A percentile compares a stretch with the other conserved stretches of the same genome.
phyloP scores from a whole-genome alignment of 2,113 vertebrate species.

The Salvelinus fontinalis region DNA sequence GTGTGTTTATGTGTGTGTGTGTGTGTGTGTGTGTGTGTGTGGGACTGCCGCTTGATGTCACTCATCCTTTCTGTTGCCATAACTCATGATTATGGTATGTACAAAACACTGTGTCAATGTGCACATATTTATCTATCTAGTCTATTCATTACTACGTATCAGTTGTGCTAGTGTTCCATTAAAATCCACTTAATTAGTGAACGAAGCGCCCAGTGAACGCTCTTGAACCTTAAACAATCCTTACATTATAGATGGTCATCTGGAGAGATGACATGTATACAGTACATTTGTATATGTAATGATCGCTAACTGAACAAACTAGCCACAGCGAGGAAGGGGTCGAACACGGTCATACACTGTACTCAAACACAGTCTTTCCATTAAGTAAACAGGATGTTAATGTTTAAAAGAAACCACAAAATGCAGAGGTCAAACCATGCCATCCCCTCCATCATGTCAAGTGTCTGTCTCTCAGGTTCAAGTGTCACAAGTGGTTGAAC shows the following conservation, averaged over 20 bases:
- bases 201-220: too few relatives aligned
- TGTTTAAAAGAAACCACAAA: background rate
- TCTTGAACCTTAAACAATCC: too few relatives aligned
- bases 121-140: too few relatives aligned
- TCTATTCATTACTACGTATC: too few relatives aligned
- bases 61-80: too few relatives aligned
- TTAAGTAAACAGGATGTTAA: background rate
- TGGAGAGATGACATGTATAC: background rate
- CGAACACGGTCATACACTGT: background rate
- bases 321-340: background rate
- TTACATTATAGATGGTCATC: too few relatives aligned
- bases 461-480: background rate
- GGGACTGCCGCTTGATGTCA: background rate
- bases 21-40: slow-evolving; percentile 22
- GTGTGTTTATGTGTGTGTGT: too few relatives aligned
- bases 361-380: background rate
- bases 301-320: background rate
- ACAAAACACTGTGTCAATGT: too few relatives aligned
- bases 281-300: background rate
- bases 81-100: too few relatives aligned
- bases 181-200: too few relatives aligned
- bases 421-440: background rate
- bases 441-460: background rate
- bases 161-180: too few relatives aligned
- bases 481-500: background rate